These are phyloP conservation scores for Puntigrus tetrazona DNA, from an alignment of 2,113 vertebrate species.

Conservation along the genomic window DNA sequence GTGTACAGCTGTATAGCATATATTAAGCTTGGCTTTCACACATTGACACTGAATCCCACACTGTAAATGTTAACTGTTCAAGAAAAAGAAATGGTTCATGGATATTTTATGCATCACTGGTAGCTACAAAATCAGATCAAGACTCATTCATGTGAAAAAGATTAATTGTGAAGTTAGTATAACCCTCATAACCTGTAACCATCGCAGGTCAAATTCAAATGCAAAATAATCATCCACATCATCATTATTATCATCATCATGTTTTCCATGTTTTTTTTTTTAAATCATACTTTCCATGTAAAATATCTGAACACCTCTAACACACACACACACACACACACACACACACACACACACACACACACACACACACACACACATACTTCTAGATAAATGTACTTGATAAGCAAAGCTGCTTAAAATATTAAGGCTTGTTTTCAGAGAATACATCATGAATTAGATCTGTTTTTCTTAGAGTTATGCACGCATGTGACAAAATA, in stretches of 20 bases:
- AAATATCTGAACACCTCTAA: background rate
- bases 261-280: background rate
- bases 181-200: background rate
- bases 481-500: background rate
- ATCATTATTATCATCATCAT: too few relatives aligned
- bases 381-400: background rate
- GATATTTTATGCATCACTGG: conserved; percentile 46
- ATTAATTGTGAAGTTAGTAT: background rate
- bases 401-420: background rate
- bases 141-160: background rate
- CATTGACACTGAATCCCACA: background rate
- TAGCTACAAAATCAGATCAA: background rate
- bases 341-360: too few relatives aligned
- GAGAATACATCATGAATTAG: background rate
- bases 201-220: background rate
- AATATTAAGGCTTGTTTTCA: background rate
- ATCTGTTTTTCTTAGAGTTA: background rate
- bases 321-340: too few relatives aligned
- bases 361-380: too few relatives aligned
- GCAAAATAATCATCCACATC: background rate
- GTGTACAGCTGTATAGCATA: background rate
- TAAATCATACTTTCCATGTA: too few relatives aligned
- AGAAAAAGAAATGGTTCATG: background rate
- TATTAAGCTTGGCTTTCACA: background rate
- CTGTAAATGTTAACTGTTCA: background rate